phyloP scores from a whole-genome alignment of 2,888 invertebrate genomes.

The Agrotis ipsilon region DNA sequence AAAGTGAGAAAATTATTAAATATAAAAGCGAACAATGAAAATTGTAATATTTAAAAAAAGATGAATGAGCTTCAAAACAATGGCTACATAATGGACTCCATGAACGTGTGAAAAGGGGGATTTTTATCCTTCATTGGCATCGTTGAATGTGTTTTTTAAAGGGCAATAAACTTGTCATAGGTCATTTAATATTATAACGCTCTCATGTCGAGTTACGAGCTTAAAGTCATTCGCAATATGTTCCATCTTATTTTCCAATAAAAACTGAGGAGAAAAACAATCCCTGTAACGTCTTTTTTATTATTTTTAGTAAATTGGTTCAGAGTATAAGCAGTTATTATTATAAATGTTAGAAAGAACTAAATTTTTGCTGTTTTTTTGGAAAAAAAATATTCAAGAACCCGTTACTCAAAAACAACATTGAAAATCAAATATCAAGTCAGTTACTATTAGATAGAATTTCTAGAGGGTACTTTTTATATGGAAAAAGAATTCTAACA shows the following conservation, averaged over 20 bases:
- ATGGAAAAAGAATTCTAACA: neutral
- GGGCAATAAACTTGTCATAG: constrained; percentile 63
- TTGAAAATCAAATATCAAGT: neutral
- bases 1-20: neutral
- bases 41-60: constrained; percentile 26
- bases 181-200: constrained; percentile 64
- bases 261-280: constrained; percentile 26
- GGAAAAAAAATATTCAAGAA: constrained; percentile 1
- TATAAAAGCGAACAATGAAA: constrained; percentile 30
- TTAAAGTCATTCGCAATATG: constrained; percentile 47
- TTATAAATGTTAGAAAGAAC: constrained; percentile 29
- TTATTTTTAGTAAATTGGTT: constrained; percentile 22
- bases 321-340: constrained; percentile 12
- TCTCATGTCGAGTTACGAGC: constrained; percentile 54
- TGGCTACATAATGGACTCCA: constrained; percentile 39
- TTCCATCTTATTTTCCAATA: constrained; percentile 51
- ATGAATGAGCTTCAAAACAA: constrained; percentile 47
- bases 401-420: constrained; percentile 4
- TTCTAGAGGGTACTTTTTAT: neutral
- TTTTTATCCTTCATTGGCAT: constrained; percentile 61
- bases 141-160: constrained; percentile 63
- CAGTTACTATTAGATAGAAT: neutral
- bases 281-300: constrained; percentile 12
- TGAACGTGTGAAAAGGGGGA: constrained; percentile 49
- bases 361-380: constrained; percentile 9